Base-by-base conservation (phyloP, 2,888 invertebrate species). In the Scrobipalpa costella region DNA sequence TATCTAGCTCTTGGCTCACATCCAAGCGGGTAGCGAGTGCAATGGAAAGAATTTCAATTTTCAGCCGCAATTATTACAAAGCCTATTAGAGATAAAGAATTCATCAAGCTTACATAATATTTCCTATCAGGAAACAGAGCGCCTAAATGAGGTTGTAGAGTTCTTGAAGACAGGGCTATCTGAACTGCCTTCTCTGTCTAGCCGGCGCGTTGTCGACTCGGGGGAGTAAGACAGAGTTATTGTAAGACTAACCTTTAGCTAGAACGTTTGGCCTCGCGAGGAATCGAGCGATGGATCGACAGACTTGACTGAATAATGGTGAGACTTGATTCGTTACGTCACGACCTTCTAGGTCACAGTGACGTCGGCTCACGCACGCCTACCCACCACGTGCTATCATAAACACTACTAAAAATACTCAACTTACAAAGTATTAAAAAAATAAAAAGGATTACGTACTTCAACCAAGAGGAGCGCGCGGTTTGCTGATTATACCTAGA, bases 401-500 rank as follows among this genome's bases (percentile, higher is more conserved):
- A 76, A 80, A 80, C 72, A 68, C 68, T 73, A 49, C 49, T 49
- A 9, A 21, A 52, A 7, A 44, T 44, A 44, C 9, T 17, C 21
- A 13, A 49, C 19, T 49, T 5, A 19, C 17, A 19, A 17, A 8
- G 44, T 19, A 34, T 9, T 34, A 52, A 76, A 73, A 76, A 79
- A 80, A 75, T 73, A 70, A 73, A 82, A 82, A 78, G 71, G 76
- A 76, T 86, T 90, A 90, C 90, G 90, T 90, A 90, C 90, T 90
- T 90, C 74, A 90, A 83, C 86, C 89, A 88, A 85, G 90, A 88
- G 76, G 88, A 83, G 83, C 90, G 89, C 84, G 87, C 89, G 84
- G 86, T 85, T 88, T 88, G 90, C 84, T 90, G 90, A 85, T 88
- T 90, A 90, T 90, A 90, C 90, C 90, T 90, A 90, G 90, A 90